These are phyloP conservation scores for Pseudolaguvia tuberculata DNA, from an alignment of 2,113 vertebrate genomes.

Conservation along the genomic window DNA sequence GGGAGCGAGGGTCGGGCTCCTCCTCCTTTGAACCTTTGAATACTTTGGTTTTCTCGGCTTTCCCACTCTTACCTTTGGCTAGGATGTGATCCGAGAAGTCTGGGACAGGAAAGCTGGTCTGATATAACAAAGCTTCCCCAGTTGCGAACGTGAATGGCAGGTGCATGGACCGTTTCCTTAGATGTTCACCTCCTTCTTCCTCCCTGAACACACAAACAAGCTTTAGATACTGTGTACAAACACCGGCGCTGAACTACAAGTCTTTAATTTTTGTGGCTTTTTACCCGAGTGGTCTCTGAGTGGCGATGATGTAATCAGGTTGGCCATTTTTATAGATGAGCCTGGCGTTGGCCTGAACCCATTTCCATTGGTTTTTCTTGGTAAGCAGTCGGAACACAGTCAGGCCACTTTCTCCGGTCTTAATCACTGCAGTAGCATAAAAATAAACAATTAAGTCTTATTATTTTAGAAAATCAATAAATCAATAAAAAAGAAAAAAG, in stretches of 20 bases:
- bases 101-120: conserved; percentile 63
- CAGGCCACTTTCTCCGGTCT: conserved; percentile 59
- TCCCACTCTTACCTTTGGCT: conserved; percentile 59
- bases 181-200: conserved; percentile 77
- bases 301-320: conserved; percentile 61
- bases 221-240: neutral
- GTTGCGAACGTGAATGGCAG: conserved; percentile 80
- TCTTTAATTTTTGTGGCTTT: conserved; percentile 2
- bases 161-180: conserved; percentile 73
- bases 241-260: neutral
- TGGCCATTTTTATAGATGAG: conserved; percentile 59
- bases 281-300: conserved; percentile 59
- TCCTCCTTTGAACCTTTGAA: conserved; percentile 54
- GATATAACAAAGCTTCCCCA: conserved; percentile 78
- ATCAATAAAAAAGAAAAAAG: too few species aligned
- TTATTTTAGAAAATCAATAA: too few species aligned
- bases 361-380: conserved; percentile 59
- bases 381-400: conserved; percentile 60
- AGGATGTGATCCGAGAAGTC: conserved; percentile 54
- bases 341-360: conserved; percentile 61
- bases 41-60: conserved; percentile 60
- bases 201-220: conserved; percentile 59
- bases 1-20: conserved; percentile 57
- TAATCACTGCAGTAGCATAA: conserved; percentile 53
- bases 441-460: too few species aligned